Evolutionary conservation across 2,888 invertebrate species (phyloP).

Genomic region (Spilosoma lubricipeda): DNA sequence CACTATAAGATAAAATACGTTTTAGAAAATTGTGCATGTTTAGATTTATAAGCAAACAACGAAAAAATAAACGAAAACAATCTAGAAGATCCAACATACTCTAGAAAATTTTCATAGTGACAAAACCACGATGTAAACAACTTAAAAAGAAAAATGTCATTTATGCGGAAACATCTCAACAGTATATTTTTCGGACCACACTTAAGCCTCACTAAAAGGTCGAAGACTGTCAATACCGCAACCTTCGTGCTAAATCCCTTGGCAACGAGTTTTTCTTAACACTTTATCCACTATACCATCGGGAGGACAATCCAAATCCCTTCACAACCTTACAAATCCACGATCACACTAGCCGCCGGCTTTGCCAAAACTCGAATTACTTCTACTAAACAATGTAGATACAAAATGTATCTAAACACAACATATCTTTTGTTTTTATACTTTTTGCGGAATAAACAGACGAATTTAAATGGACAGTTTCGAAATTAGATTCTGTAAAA

Average conservation of each 20-base stretch:
- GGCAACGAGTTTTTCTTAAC: conserved; percentile 60
- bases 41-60: no score
- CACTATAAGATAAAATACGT: no score
- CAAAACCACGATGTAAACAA: conserved; percentile 32
- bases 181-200: conserved; percentile 50
- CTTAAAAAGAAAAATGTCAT: conserved; percentile 36
- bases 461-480: background rate
- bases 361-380: conserved; percentile 58
- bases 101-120: conserved; percentile 43
- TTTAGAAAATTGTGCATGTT: no score
- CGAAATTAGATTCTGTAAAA: background rate
- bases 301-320: conserved; percentile 61
- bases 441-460: background rate
- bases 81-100: background rate
- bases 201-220: conserved; percentile 59
- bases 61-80: background rate
- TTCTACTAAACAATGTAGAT: conserved; percentile 47
- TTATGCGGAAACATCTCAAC: conserved; percentile 45
- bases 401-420: background rate
- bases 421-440: background rate
- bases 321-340: conserved; percentile 65
- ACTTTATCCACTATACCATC: conserved; percentile 59
- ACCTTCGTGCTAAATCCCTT: conserved; percentile 61
- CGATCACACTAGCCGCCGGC: conserved; percentile 45
- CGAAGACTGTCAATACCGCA: conserved; percentile 70